Conservation (phyloP, 2,113 vertebrate species). For the Phaetusa simplex region DNA sequence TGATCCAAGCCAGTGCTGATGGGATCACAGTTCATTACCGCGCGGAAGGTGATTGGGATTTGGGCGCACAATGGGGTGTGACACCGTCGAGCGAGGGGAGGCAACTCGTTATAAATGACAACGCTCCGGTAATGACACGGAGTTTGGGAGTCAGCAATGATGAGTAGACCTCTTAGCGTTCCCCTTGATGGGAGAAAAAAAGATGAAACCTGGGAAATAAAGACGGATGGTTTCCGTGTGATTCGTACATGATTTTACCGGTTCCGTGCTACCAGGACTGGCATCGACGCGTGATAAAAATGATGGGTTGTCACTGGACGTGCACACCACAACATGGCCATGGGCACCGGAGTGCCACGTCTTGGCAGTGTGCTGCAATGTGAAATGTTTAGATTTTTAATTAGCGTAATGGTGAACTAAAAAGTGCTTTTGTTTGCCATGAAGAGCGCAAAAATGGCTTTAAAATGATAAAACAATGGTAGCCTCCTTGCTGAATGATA, state of each 20-base stretch:
- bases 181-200: background rate
- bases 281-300: background rate
- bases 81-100: background rate
- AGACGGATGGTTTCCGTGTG: background rate
- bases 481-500: constrained; percentile 67
- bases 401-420: constrained; percentile 49
- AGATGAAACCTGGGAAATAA: background rate
- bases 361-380: background rate
- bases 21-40: constrained; percentile 50
- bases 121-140: background rate
- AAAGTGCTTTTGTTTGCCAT: constrained; percentile 18
- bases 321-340: background rate
- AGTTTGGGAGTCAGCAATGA: background rate
- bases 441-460: constrained; percentile 36
- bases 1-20: constrained; percentile 21
- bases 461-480: constrained; percentile 71
- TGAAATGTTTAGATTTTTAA: constrained; percentile 36
- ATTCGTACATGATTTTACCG: background rate
- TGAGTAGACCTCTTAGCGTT: background rate
- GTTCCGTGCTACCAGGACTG: background rate
- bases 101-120: constrained; percentile 3
- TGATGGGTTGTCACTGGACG: background rate
- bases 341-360: background rate
- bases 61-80: constrained; percentile 29
- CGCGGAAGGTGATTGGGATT: background rate